Base-by-base conservation (phyloP, 2,888 invertebrate species). In the Aporophyla nigra region DNA sequence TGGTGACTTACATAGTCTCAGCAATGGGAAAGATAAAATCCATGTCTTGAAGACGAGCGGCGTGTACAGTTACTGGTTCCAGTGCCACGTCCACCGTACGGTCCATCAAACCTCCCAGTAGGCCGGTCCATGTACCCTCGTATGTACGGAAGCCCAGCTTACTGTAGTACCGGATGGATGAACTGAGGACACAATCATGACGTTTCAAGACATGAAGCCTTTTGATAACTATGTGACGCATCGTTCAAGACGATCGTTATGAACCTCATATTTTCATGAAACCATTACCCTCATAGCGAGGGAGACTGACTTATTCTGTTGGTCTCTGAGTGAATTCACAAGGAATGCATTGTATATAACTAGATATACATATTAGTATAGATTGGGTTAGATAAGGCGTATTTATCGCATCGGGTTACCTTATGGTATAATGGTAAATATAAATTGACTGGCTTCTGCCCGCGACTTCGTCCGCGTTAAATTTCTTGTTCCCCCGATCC, bases 11-110 rank as follows among this genome's bases (percentile, higher is more conserved):
- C 97, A 97, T 97, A 43, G 97, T 97, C 85, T 97, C 97, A 71
- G 97, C 96, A n/a, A 97, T 97, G 21, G 97, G 97, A 87, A 97
- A 97, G 62, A 97, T 97, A 83, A 97, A 97, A 75, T 96, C 95
- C 97, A 97, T 97, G 68, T 97, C 97, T 27, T 94, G 93, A 61
- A 96, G 94, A 49, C 97, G 93, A 5, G 97, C 94, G 1, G 96
- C 91, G 67, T 97, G 96, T 0, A 97, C 96, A 0, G 97, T 97
- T 24, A 97, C 97, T 2, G 97, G 97, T 76, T 97, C 97, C 59
- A 97, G 89, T 0, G 97, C 97, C 49, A 97, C 90, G 86, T 97
- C 97, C 16, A 97, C 97, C 2, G 96, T 94, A 43, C 96, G 96
- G 5, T 96, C 95, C 83, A 97, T 95, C 1, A 97, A 94, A 10